phyloP scores from a whole-genome alignment of 2,888 invertebrate genomes.

The Acrocera orbiculus region DNA sequence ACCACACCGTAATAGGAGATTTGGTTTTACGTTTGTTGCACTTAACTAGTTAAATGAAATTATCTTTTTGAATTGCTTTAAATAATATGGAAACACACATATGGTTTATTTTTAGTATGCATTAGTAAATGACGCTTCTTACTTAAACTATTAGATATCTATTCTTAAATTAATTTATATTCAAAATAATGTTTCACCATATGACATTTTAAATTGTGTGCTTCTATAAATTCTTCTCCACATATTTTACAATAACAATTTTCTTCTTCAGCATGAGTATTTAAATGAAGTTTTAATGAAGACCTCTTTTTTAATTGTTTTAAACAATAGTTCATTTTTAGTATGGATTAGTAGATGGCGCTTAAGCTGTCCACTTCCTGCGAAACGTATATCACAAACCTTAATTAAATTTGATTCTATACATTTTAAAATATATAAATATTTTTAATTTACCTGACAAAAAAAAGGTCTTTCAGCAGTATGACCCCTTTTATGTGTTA shows the following conservation, averaged over 20 bases:
- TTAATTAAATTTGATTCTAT: constrained; percentile 4
- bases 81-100: no score
- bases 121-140: constrained; percentile 24
- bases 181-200: no score
- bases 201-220: no score
- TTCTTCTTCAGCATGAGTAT: constrained; percentile 2
- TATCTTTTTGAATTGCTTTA: constrained; percentile 3
- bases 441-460: background rate
- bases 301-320: constrained; percentile 3
- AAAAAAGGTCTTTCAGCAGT: constrained; percentile 22
- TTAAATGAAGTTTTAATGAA: constrained; percentile 2
- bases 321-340: constrained; percentile 16
- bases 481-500: constrained; percentile 25
- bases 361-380: constrained; percentile 26
- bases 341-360: constrained; percentile 25
- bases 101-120: constrained; percentile 23
- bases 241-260: constrained; percentile 3
- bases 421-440: background rate
- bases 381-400: constrained; percentile 24
- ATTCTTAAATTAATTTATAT: no score
- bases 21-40: no score
- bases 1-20: no score
- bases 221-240: background rate
- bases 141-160: no score
- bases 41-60: constrained; percentile 1